Evolutionary conservation across 2,797 vertebrate genomes (phyloP).

Genomic region (Hafferia zeledoni): DNA sequence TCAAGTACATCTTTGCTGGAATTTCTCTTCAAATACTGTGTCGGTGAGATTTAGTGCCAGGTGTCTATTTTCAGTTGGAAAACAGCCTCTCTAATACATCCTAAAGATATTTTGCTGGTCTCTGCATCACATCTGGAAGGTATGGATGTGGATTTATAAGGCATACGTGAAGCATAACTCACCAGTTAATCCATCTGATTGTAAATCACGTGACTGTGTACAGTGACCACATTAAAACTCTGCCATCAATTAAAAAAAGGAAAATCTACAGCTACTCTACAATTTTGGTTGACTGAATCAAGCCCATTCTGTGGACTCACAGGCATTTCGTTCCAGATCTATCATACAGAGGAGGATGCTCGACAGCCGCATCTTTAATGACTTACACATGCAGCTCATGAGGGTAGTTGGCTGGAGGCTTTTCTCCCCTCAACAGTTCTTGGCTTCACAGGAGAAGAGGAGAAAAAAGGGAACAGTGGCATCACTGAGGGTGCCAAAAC

Average conservation of each 20-base stretch:
- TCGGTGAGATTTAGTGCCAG: slow-evolving; percentile 33
- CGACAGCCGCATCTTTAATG: slow-evolving; percentile 51
- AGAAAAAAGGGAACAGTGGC: neutral
- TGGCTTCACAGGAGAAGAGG: neutral
- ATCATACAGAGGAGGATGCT: slow-evolving; percentile 23
- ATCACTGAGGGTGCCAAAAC: neutral
- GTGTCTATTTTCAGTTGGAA: neutral
- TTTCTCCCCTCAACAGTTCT: neutral
- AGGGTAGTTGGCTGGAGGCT: neutral
- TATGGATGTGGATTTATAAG: slow-evolving; percentile 47
- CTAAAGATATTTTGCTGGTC: neutral
- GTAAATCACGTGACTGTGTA: slow-evolving; percentile 45
- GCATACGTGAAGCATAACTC: slow-evolving; percentile 48
- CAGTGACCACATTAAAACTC: slow-evolving; percentile 67
- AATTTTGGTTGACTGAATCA: slow-evolving; percentile 54
- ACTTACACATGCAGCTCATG: neutral
- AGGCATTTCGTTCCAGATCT: neutral
- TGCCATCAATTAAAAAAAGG: slow-evolving; percentile 34
- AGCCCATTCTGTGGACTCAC: neutral
- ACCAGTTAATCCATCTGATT: slow-evolving; percentile 42
- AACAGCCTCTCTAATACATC: slow-evolving; percentile 15
- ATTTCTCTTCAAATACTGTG: neutral
- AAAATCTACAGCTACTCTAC: slow-evolving; percentile 33
- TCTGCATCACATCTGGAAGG: slow-evolving; percentile 63
- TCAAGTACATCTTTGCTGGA: neutral